Base-by-base conservation (phyloP, 1,140 invertebrate genomes). In the Portunus trituberculatus region DNA sequence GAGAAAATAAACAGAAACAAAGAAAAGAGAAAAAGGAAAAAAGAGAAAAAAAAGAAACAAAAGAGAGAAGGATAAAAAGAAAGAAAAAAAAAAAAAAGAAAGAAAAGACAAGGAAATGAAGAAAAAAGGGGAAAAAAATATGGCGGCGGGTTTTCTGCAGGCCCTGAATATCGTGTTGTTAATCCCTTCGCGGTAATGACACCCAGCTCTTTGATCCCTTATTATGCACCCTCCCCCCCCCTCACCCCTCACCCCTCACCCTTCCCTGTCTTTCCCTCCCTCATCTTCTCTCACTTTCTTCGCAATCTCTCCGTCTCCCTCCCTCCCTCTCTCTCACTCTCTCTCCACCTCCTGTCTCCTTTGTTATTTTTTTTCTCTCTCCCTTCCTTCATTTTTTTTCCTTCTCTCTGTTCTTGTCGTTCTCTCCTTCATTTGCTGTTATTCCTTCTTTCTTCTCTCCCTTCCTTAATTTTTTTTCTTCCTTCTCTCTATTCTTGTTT, bases 171-270 rank as follows among this genome's bases (percentile, higher is more conserved):
- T 76, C 67, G 20, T 76, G 67, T 12, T 76, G 12, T 76, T 76
- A 76, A 76, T 76, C 67, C 67, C n/a, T 76, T 76, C 1, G 67
- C 67, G 67, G 67, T 76, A 76, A 76, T 76, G 67, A 76, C 67
- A 76, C 12, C 20, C 67, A 0, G 25, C n/a, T 20, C 67, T 76
- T 76, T 76, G 67, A 76, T 76, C 67, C 67, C 20, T 76, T 76
- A 76, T 76, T 76, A 76, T 76, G 6, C n/a, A 76, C 20, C 67
- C 67, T 25, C 67, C 8, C 67, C 67, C 67, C 67, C 67, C 67
- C 67, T 4, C 59, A 10, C 48, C 14, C 14, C 48, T 52, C 6
- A 52, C 48, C 48, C 48, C 6, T 52, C 52, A 59, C 2, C 52
- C 16, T 10, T 59, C 52, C 52, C 16, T 20, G 10, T 4, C 8